Evolutionary conservation across 2,888 invertebrate species (phyloP), one percentile per base, ranked within the genome.

Genomic region (Pherbina coryleti): DNA sequence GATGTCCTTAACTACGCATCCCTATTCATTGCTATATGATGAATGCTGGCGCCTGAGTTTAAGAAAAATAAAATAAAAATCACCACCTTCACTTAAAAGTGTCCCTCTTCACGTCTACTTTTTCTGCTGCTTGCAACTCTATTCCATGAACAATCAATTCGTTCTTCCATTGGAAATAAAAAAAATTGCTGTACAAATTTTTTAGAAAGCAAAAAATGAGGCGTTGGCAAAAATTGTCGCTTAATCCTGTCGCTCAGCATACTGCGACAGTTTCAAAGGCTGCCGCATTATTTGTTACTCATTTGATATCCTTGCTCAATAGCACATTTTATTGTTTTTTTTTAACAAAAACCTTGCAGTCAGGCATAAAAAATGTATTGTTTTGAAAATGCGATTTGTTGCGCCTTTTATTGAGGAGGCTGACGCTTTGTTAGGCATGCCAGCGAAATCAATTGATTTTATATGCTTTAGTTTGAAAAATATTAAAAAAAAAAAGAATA

Each of bases 361-460:
- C 11, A 3, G 55, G 31, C 57, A 11, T 57, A 22, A 19, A 57
- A 37, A 72, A 72, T 72, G 11, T 19, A 17, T 14, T 72, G 72
- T 72, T 72, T 72, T 55, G 14, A 72, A 55, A 72, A n/a, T 57
- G 72, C 17, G 34, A 72, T 72, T 57, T 19, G 57, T 31, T 72
- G 57, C 72, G 17, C 22, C 25, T 70, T 49, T 51, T 14, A 28
- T 28, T 22, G 57, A 22, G 19, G 57, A 22, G 19, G 22, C n/a
- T 55, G 14, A 25, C 19, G 57, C 25, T 60, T 60, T 60, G 25
- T 60, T 28, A 5, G 25, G 25, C 57, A 22, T 22, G 57, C 3
- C 22, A 28, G 8, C 57, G 8, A 25, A 60, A 11, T 22, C 11
- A 60, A 60, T 60, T 28, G 57, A 4, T 60, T 25, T 57, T 22